These are phyloP conservation scores for Sycobia sp. DNA, from an alignment of 1,140 invertebrate genomes.

Conservation along the genomic window DNA sequence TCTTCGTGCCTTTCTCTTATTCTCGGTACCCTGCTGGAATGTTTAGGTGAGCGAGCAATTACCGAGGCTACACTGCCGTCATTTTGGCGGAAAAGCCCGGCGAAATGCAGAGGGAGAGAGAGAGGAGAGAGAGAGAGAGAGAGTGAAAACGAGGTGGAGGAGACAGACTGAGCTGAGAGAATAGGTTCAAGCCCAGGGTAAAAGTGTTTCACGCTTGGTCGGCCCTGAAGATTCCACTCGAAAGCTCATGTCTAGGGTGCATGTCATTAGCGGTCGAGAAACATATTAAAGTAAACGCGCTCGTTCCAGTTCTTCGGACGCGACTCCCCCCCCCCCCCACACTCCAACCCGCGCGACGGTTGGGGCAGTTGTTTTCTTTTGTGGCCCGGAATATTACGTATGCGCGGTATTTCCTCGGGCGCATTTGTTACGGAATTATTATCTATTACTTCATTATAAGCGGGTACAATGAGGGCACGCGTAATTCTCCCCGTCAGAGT, in stretches of 20 bases:
- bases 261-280: slow-evolving; percentile 35
- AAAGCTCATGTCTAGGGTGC: slow-evolving; percentile 29
- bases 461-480: background rate
- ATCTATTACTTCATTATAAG: slow-evolving; percentile 1
- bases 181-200: slow-evolving; percentile 29
- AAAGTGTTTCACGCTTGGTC: slow-evolving; percentile 39
- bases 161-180: background rate
- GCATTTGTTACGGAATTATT: too few relatives aligned
- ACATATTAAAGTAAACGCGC: slow-evolving; percentile 18
- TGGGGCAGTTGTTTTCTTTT: background rate
- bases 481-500: too few relatives aligned
- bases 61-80: background rate
- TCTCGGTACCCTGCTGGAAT: background rate
- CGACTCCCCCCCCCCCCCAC: background rate
- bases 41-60: slow-evolving; percentile 21
- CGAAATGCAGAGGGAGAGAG: background rate
- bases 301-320: background rate
- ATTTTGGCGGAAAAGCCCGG: background rate
- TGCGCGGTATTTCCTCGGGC: too few relatives aligned
- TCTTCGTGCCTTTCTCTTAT: background rate
- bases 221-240: slow-evolving; percentile 29
- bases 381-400: too few relatives aligned
- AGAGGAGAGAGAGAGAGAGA: background rate
- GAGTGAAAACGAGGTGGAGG: background rate
- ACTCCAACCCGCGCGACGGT: background rate